Conservation (phyloP, 53 echinoderm and acorn worm species). For the Echinometra lucunter region DNA sequence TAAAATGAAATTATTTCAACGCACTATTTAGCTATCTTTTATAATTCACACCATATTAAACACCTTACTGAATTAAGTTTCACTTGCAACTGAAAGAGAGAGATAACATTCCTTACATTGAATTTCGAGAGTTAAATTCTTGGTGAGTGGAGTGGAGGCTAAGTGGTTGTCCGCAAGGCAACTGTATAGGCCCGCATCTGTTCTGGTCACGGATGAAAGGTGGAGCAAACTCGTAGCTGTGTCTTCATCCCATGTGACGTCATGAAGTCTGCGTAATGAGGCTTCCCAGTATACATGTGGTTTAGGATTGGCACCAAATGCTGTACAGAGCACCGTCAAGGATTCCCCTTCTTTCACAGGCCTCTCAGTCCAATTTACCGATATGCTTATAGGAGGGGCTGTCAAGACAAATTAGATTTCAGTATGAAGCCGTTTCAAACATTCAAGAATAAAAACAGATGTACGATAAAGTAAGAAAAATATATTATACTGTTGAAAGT, state of each 20-base stretch:
- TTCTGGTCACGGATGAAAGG: neutral
- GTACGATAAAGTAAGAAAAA: too few species aligned
- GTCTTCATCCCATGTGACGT: neutral
- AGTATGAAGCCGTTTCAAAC: too few species aligned
- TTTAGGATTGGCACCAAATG: constrained; percentile 27
- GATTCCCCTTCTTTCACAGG: neutral
- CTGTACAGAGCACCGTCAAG: neutral
- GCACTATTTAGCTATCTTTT: too few species aligned
- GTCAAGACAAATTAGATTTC: neutral
- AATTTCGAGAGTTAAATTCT: neutral
- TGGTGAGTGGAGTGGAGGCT: neutral
- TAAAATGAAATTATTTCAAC: too few species aligned
- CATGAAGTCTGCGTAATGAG: neutral
- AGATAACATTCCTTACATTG: neutral
- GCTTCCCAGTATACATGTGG: constrained; percentile 19
- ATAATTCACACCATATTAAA: too few species aligned
- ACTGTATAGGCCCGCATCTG: neutral
- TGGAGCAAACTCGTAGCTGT: constrained; percentile 6
- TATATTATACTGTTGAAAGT: too few species aligned
- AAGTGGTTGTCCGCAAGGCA: constrained; percentile 39
- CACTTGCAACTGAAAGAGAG: neutral
- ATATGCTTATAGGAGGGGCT: constrained; percentile 1
- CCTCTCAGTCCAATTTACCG: neutral
- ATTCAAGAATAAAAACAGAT: too few species aligned
- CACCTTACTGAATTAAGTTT: neutral